These are phyloP conservation scores for Eubucco bourcierii DNA, from an alignment of 2,113 vertebrate species.

Conservation along the genomic window DNA sequence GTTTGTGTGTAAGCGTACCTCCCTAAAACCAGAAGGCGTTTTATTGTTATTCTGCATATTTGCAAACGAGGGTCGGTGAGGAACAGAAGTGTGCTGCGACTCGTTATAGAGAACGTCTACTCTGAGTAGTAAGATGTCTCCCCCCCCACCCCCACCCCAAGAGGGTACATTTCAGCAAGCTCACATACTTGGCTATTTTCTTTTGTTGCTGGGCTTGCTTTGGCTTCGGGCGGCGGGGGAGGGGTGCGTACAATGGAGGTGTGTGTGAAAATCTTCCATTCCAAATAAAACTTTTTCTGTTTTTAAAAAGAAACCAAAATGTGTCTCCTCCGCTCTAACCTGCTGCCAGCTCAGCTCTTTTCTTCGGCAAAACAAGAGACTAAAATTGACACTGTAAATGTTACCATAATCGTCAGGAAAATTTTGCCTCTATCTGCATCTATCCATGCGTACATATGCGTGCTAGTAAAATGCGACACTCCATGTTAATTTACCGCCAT, in stretches of 20 bases:
- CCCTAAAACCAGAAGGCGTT: not conserved
- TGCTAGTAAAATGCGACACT: not conserved
- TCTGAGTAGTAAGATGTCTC: conserved; percentile 12
- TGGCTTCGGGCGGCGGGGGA: conserved; percentile 40
- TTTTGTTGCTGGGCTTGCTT: conserved; percentile 35
- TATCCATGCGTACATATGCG: not conserved
- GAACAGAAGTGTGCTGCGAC: not conserved
- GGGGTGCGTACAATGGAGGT: not conserved
- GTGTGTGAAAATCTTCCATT: not conserved
- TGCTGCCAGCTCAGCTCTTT: not conserved
- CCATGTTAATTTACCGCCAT: not conserved
- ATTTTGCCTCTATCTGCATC: not conserved
- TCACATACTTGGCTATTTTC: conserved; percentile 8
- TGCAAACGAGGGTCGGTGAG: not conserved
- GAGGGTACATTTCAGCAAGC: conserved; percentile 11
- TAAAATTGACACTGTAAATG: conserved; percentile 26
- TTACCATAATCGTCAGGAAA: conserved; percentile 1
- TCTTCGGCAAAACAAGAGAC: not conserved
- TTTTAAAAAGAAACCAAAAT: not conserved
- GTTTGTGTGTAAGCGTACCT: not conserved
- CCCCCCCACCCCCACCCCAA: not conserved
- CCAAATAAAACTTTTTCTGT: not conserved
- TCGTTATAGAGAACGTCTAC: conserved; percentile 24
- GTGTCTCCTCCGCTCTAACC: not conserved
- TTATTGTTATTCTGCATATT: not conserved